Percentiles rank a stretch among this genome's conserved stretches.
phyloP scores from a whole-genome alignment of 2,797 vertebrate genomes.

The Chelon labrosus region DNA sequence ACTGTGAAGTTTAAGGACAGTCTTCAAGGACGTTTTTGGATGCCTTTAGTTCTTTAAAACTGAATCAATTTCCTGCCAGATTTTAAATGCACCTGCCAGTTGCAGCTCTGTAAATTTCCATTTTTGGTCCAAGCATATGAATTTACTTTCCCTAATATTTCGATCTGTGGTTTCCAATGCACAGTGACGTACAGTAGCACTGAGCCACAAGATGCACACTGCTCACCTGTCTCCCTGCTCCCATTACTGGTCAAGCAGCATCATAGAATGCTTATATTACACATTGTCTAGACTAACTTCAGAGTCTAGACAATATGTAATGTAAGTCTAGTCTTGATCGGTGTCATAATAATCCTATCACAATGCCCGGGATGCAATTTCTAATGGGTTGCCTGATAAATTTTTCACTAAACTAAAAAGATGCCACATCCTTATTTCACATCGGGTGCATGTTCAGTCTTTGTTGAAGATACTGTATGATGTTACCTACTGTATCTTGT shows the following conservation, averaged over 20 bases:
- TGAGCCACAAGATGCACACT: slow-evolving; percentile 10
- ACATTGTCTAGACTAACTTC: slow-evolving; percentile 53
- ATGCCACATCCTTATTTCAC: background rate
- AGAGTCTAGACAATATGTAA: slow-evolving; percentile 49
- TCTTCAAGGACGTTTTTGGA: background rate
- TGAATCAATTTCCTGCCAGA: background rate
- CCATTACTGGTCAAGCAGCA: slow-evolving; percentile 58
- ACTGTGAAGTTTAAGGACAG: background rate
- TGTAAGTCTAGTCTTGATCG: slow-evolving; percentile 7
- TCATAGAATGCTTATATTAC: slow-evolving; percentile 57
- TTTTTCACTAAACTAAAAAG: background rate
- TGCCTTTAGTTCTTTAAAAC: background rate
- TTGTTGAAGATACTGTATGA: too few relatives aligned
- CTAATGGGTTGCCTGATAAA: background rate
- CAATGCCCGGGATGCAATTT: background rate
- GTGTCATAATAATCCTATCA: background rate
- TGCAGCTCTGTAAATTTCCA: background rate
- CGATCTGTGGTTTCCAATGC: slow-evolving; percentile 12
- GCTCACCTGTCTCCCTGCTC: slow-evolving; percentile 54
- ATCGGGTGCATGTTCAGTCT: background rate
- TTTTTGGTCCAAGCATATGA: background rate
- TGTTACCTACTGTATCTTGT: background rate
- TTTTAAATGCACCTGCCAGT: too few relatives aligned
- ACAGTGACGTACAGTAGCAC: slow-evolving; percentile 18
- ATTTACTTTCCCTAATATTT: background rate